Conservation (phyloP, 1,140 invertebrate species). For the Nephila pilipes region DNA sequence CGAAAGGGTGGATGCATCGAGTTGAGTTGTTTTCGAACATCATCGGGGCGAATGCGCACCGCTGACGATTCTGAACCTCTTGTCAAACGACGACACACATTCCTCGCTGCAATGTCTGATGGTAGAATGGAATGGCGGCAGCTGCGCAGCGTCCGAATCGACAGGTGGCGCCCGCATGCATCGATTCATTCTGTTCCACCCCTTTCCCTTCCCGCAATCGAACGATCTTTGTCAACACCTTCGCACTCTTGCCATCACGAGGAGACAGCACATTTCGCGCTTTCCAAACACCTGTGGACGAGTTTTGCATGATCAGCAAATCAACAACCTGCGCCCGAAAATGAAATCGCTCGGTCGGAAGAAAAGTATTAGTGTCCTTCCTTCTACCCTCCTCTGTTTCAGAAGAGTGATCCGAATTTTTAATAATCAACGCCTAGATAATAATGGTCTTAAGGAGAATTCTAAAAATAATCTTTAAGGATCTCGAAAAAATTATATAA, state of each 20-base stretch:
- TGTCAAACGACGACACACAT: constrained; percentile 24
- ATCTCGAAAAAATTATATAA: too few relatives aligned
- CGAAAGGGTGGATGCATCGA: background rate
- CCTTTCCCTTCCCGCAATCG: background rate
- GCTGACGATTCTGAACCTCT: background rate
- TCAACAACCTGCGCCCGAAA: background rate
- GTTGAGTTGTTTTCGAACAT: constrained; percentile 35
- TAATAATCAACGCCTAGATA: too few relatives aligned
- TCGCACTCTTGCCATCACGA: background rate
- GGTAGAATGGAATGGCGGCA: constrained; percentile 42
- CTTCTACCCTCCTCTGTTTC: too few relatives aligned
- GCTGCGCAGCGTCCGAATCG: constrained; percentile 53
- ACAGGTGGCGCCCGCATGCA: constrained; percentile 64
- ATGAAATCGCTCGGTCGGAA: too few relatives aligned
- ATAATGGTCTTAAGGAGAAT: too few relatives aligned
- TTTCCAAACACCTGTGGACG: constrained; percentile 9
- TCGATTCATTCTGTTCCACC: constrained; percentile 41
- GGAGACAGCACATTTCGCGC: constrained; percentile 11
- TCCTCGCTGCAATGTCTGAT: constrained; percentile 5
- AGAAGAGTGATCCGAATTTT: too few relatives aligned
- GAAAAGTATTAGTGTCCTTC: too few relatives aligned
- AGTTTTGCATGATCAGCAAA: background rate
- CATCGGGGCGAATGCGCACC: background rate
- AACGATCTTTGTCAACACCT: constrained; percentile 23
- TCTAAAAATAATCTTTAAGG: too few relatives aligned